phyloP scores from a whole-genome alignment of 2,888 invertebrate genomes.

The Pachymerium ferrugineum region DNA sequence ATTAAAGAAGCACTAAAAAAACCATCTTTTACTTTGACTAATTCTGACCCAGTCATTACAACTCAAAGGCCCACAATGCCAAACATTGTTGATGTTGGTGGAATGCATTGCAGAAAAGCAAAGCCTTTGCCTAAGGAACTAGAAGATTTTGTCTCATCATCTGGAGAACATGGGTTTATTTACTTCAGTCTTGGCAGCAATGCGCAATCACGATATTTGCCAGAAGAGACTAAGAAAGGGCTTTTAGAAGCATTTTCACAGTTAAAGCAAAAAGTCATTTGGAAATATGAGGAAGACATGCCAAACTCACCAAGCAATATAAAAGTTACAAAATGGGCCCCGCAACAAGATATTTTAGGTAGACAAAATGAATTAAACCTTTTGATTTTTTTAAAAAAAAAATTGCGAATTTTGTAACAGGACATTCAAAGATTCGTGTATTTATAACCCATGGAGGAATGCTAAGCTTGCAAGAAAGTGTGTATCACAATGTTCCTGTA shows the following conservation, averaged over 20 bases:
- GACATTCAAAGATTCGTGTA: not conserved
- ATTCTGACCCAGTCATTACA: not conserved
- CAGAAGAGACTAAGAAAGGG: not conserved
- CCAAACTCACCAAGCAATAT: not conserved
- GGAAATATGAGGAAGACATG: not conserved
- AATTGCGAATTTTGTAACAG: no score
- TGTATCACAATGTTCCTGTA: not conserved
- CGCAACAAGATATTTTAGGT: constrained; percentile 13
- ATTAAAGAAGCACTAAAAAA: not conserved
- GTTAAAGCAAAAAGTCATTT: not conserved
- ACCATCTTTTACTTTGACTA: not conserved
- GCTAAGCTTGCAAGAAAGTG: not conserved
- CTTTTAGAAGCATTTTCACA: not conserved
- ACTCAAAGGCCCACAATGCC: no score
- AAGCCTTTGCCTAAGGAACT: no score
- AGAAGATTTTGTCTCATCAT: no score
- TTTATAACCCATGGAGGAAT: constrained; percentile 7
- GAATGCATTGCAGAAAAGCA: no score
- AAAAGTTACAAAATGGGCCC: not conserved
- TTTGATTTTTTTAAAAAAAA: not conserved
- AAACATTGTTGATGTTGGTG: no score
- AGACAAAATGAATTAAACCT: no score
- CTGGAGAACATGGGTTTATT: not conserved
- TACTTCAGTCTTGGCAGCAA: not conserved
- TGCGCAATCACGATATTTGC: not conserved